Base-by-base conservation (phyloP, 2,888 invertebrate genomes). In the Eupithecia inturbata region DNA sequence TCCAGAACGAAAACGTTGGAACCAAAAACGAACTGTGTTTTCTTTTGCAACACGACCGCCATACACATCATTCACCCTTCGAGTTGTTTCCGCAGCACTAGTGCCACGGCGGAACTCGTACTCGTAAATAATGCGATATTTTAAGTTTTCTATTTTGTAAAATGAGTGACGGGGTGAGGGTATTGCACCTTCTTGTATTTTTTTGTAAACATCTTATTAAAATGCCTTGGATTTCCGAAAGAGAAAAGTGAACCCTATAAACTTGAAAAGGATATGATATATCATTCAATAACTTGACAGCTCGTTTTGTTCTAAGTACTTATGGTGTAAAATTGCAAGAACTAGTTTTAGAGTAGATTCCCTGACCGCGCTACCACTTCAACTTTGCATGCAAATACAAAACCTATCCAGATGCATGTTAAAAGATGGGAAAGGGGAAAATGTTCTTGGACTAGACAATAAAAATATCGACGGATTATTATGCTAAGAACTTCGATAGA, bases 401-500 rank as follows among this genome's bases (percentile, higher is more conserved):
- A 57, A 26, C 14, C 57, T 26, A 57, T 57, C 57, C 57, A 12
- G 26, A 57, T 57, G 12, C 57, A 57, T 57, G 57, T 57, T 57
- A 57, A 49, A n/a, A 57, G 57, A 57, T 57, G 57, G 57, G 12
- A 14, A 57, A 57, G 12, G 26, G 14, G 57, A 57, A 57, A 57
- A 57, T 57, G 57, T 26, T 12, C 57, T 57, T 57, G 26, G 26
- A 57, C 12, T 26, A 5, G 14, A 57, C 57, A 57, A 57, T 57
- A 57, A 57, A 57, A 57, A 57, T 57, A 57, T 57, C 57, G 26
- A 26, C 57, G 12, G 57, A 57, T 57, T 57, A 57, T 57, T 57
- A 57, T 57, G 22, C 57, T 57, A 57, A 57, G 22, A 57, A 57
- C 57, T 57, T 57, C 57, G 57, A 57, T 57, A 57, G 4, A 57